phyloP scores from a whole-genome alignment of 1,140 invertebrate species.

The Artemia franciscana region DNA sequence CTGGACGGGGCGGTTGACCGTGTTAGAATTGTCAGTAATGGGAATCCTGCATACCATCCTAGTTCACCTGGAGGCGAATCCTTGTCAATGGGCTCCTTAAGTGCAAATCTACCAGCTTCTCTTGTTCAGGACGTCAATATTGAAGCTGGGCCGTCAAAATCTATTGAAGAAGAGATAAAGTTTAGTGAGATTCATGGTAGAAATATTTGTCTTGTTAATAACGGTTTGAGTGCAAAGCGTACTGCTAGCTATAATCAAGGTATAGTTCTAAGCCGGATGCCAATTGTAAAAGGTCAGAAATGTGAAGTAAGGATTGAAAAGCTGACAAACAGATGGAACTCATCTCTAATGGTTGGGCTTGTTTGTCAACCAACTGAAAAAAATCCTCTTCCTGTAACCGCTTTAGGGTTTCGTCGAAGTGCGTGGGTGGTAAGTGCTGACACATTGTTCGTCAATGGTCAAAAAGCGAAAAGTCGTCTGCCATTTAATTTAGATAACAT shows the following conservation, averaged over 20 bases:
- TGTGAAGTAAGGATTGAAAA: constrained; percentile 42
- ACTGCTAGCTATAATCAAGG: constrained; percentile 46
- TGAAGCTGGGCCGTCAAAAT: not conserved
- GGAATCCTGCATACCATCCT: not conserved
- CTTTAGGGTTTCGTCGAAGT: constrained; percentile 42
- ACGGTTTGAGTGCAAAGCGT: constrained; percentile 31
- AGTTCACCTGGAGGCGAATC: constrained; percentile 1
- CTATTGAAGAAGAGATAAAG: constrained; percentile 7
- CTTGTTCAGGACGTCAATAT: constrained; percentile 4
- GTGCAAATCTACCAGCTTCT: not conserved
- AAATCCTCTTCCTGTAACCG: constrained; percentile 37
- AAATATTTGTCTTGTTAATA: constrained; percentile 38
- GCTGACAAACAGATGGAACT: constrained; percentile 48
- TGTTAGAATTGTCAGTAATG: not conserved
- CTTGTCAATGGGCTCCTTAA: not conserved
- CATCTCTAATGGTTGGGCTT: constrained; percentile 48
- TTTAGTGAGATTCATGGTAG: constrained; percentile 34
- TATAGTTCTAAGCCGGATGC: constrained; percentile 6
- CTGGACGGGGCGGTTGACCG: constrained; percentile 8
- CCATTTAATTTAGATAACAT: constrained; percentile 38
- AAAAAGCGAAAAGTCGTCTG: constrained; percentile 39
- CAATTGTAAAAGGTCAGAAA: constrained; percentile 2
- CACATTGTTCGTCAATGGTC: constrained; percentile 50
- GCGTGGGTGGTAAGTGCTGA: constrained; percentile 51
- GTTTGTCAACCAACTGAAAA: constrained; percentile 40